phyloP scores from a whole-genome alignment of 2,797 vertebrate genomes.

The Heliangelus exortis region DNA sequence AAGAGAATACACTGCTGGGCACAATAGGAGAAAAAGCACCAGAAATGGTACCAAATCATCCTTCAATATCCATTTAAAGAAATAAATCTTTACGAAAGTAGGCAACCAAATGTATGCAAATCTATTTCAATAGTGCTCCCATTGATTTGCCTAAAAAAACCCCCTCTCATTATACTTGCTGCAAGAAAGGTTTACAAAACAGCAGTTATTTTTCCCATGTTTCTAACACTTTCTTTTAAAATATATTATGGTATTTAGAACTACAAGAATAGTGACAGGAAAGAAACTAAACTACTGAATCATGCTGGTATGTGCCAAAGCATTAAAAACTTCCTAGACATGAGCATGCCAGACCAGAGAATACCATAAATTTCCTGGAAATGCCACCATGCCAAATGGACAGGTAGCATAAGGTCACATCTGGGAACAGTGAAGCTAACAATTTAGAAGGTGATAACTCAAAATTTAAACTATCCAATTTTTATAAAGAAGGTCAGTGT shows the following conservation, averaged over 20 bases:
- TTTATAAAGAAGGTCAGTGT: not conserved
- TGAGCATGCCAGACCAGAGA: not conserved
- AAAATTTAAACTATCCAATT: not conserved
- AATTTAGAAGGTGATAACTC: not conserved
- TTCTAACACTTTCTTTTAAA: constrained; percentile 9
- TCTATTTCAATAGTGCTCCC: not conserved
- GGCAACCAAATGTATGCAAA: not conserved
- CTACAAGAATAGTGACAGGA: not conserved
- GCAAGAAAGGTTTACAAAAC: not conserved
- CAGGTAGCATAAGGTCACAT: not conserved
- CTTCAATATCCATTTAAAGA: not conserved
- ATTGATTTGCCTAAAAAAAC: not conserved
- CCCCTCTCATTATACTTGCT: not conserved
- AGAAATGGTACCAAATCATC: not conserved
- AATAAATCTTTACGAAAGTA: not conserved
- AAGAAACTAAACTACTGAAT: constrained; percentile 14
- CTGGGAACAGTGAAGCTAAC: not conserved
- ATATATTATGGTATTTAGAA: not conserved
- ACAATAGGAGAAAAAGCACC: not conserved
- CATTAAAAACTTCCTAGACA: not conserved
- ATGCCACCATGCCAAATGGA: not conserved
- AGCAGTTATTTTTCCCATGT: not conserved
- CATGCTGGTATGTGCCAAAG: not conserved
- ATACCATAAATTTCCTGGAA: not conserved
- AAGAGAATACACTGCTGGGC: not conserved